These are phyloP conservation scores for Acyrthosiphon pisum DNA, from an alignment of 1,140 invertebrate species.

Conservation along the genomic window DNA sequence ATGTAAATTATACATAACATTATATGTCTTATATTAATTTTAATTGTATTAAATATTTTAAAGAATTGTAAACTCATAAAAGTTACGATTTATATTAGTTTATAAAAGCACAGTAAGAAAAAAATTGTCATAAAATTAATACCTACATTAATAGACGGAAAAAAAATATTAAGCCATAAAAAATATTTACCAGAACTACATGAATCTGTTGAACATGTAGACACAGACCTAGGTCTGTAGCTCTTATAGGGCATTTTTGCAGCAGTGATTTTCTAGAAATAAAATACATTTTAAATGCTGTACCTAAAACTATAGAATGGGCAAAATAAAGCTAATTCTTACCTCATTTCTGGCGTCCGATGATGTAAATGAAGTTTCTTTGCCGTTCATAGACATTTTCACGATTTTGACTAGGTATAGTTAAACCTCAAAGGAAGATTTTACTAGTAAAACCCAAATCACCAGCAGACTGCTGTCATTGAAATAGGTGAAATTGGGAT, in stretches of 20 bases:
- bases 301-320: not conserved
- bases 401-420: not conserved
- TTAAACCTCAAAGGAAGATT: not conserved
- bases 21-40: not conserved
- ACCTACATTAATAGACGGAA: not conserved
- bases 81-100: not conserved
- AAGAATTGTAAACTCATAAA: not conserved
- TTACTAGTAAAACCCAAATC: not conserved
- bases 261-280: slow-evolving; percentile 44
- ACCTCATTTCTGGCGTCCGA: not conserved
- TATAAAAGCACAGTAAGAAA: too few species aligned
- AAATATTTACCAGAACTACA: slow-evolving; percentile 24
- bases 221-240: slow-evolving; percentile 33
- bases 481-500: not conserved
- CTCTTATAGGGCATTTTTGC: slow-evolving; percentile 40
- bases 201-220: slow-evolving; percentile 42
- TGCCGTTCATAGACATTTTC: not conserved
- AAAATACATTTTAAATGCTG: not conserved
- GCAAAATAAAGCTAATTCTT: not conserved
- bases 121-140: too few species aligned
- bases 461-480: not conserved
- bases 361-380: slow-evolving; percentile 22
- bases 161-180: not conserved
- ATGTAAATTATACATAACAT: not conserved
- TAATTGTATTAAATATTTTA: not conserved